Percentiles rank a stretch among this genome's conserved stretches.
phyloP scores from a whole-genome alignment of 2,113 vertebrate species.

The Enhydra lutris region DNA sequence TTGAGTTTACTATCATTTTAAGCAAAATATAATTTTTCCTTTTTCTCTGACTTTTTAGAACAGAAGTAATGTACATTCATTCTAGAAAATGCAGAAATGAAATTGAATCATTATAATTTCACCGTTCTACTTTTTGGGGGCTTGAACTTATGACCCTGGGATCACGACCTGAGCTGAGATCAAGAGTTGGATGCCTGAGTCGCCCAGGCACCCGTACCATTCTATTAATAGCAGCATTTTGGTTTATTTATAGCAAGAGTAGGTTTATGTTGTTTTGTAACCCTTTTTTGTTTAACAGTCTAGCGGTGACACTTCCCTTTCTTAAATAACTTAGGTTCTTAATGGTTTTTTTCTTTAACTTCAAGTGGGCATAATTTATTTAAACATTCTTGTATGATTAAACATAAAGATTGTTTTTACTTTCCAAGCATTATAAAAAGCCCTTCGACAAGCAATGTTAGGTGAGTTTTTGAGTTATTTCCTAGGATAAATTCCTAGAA shows the following conservation, averaged over 20 bases:
- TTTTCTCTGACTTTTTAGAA: not conserved
- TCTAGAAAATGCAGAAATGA: constrained; percentile 18
- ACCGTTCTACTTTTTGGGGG: not conserved
- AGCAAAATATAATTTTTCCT: not conserved
- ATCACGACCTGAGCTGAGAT: not conserved
- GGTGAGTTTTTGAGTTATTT: not conserved
- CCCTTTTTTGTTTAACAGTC: constrained; percentile 1
- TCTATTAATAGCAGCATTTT: constrained; percentile 38
- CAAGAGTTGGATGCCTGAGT: not conserved
- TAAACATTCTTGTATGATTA: constrained; percentile 7
- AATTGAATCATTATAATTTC: not conserved
- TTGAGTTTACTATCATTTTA: constrained; percentile 28
- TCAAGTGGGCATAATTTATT: not conserved
- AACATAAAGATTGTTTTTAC: not conserved
- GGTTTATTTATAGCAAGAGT: constrained; percentile 32
- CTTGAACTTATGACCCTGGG: not conserved
- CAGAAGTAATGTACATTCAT: not conserved
- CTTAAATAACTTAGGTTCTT: constrained; percentile 13
- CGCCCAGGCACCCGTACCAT: not conserved
- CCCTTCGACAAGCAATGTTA: not conserved
- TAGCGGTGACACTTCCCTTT: not conserved
- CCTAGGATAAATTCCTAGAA: constrained; percentile 31
- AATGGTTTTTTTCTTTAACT: not conserved
- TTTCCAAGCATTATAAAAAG: not conserved
- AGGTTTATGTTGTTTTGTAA: not conserved